Evolutionary conservation across 2,797 vertebrate species (phyloP).

Genomic region (Tachyglossus aculeatus): DNA sequence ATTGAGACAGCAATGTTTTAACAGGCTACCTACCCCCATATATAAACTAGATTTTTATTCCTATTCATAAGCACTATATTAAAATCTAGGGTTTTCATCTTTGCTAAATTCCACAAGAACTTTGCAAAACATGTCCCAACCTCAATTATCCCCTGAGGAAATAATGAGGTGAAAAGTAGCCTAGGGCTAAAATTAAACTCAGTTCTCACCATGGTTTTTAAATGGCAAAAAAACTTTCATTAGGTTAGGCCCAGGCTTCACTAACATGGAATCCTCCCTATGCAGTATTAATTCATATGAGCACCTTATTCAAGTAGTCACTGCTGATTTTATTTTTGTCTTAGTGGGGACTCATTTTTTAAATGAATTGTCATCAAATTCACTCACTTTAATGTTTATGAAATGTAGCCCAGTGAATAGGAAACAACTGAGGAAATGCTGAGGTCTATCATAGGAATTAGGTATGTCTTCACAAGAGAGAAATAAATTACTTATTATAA

Average conservation of each 20-base stretch:
- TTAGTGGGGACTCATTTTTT: neutral
- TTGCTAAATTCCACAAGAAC: slow-evolving; percentile 11
- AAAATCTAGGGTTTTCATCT: neutral
- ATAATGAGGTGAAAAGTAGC: slow-evolving; percentile 12
- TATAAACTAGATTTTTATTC: slow-evolving; percentile 3
- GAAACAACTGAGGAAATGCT: neutral
- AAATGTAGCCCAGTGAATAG: neutral
- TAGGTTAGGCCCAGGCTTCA: neutral
- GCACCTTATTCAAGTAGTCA: neutral
- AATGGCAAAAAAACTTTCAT: slow-evolving; percentile 16
- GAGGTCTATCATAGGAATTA: neutral
- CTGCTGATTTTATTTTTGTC: neutral
- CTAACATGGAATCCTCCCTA: neutral
- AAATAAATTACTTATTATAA: too few species aligned
- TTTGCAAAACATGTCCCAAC: slow-evolving; percentile 11
- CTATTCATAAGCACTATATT: neutral
- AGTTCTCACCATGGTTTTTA: slow-evolving; percentile 17
- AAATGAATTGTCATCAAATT: neutral
- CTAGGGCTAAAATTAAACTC: slow-evolving; percentile 15
- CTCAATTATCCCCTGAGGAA: slow-evolving; percentile 36
- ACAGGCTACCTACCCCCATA: neutral
- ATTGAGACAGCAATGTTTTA: slow-evolving; percentile 35
- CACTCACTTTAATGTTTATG: neutral
- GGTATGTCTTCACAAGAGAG: too few species aligned
- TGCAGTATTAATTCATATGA: neutral